Conservation (phyloP, 2,888 invertebrate species). For the Amiota minor region DNA sequence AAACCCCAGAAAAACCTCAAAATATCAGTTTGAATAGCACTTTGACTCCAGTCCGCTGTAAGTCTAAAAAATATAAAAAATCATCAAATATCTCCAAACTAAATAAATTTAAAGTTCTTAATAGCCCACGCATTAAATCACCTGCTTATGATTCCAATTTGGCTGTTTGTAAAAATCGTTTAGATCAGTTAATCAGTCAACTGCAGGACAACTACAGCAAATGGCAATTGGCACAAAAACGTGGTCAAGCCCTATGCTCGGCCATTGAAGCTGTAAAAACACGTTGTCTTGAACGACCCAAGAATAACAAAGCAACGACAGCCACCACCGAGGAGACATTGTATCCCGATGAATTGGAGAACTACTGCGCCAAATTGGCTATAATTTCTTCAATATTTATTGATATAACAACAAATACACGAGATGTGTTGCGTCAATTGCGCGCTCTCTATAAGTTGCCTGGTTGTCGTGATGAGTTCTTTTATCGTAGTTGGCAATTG, state of each 20-base stretch:
- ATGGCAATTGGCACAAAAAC: constrained; percentile 69
- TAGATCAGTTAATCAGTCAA: constrained; percentile 57
- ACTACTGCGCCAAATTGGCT: constrained; percentile 65
- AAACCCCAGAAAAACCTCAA: constrained; percentile 39
- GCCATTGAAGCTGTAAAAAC: constrained; percentile 69
- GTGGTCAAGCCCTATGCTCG: constrained; percentile 65
- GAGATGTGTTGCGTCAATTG: constrained; percentile 60
- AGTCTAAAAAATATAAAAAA: constrained; percentile 29
- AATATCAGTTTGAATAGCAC: constrained; percentile 34
- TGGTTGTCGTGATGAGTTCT: constrained; percentile 51
- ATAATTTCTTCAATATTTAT: constrained; percentile 63
- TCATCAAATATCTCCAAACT: background rate
- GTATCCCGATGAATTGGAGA: constrained; percentile 61
- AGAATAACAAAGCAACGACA: background rate
- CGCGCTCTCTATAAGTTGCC: constrained; percentile 58
- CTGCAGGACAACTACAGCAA: constrained; percentile 63
- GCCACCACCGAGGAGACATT: constrained; percentile 14
- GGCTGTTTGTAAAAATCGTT: constrained; percentile 53
- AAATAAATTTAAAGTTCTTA: constrained; percentile 50
- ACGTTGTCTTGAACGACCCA: constrained; percentile 52
- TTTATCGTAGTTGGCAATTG: constrained; percentile 68
- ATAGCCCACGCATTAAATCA: constrained; percentile 53
- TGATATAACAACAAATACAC: constrained; percentile 61
- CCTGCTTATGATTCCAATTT: constrained; percentile 51
- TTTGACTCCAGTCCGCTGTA: constrained; percentile 66